phyloP scores from a whole-genome alignment of 1,140 invertebrate genomes.

The Copidosoma floridanum region DNA sequence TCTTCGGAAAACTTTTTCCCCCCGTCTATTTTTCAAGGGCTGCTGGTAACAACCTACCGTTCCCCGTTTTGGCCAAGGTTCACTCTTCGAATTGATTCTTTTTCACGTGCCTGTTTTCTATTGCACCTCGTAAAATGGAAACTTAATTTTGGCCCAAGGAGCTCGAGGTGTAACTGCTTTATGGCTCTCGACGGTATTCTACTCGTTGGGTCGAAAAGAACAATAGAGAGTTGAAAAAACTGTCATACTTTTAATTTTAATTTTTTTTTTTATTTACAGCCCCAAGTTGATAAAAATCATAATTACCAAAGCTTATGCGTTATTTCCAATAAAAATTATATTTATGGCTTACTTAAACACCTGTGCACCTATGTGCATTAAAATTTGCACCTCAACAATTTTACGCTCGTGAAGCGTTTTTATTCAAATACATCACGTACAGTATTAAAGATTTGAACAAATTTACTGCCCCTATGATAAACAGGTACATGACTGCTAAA shows the following conservation, averaged over 20 bases:
- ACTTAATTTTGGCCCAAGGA: constrained; percentile 7
- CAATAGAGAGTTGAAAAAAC: too few species aligned
- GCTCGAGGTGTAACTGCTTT: constrained; percentile 2
- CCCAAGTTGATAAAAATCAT: too few species aligned
- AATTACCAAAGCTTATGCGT: background rate
- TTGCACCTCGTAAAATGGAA: constrained; percentile 19
- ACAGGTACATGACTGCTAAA: constrained; percentile 7
- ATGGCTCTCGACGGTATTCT: too few species aligned
- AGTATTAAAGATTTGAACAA: background rate
- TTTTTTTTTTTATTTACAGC: too few species aligned
- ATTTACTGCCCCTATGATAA: background rate
- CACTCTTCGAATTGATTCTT: constrained; percentile 4
- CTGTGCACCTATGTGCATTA: too few species aligned
- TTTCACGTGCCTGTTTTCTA: constrained; percentile 13
- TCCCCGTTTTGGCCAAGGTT: constrained; percentile 11
- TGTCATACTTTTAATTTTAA: too few species aligned
- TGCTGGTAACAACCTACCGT: constrained; percentile 11
- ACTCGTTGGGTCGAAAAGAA: too few species aligned
- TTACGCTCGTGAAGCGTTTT: too few species aligned
- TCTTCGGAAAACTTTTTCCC: background rate
- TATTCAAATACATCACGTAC: background rate
- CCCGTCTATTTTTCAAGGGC: constrained; percentile 5
- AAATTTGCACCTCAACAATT: too few species aligned
- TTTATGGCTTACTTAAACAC: too few species aligned
- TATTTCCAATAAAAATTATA: too few species aligned